Percentiles rank a stretch among this genome's conserved stretches.
Evolutionary conservation across 2,888 invertebrate species (phyloP).

Genomic region (Drosophila diplacantha): DNA sequence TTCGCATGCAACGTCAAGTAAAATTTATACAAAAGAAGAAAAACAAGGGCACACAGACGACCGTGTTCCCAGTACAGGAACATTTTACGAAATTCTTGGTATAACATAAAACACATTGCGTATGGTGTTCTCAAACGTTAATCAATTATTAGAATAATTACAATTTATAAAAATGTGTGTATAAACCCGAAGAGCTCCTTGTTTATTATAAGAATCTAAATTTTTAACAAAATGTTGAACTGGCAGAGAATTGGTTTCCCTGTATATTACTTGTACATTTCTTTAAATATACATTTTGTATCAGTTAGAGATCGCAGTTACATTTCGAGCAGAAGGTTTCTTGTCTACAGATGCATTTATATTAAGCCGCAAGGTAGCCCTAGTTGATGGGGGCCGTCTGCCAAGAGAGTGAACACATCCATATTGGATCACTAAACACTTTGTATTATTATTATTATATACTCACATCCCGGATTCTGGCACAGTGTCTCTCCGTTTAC

Average conservation of each 20-base stretch:
- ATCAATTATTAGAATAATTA: too few relatives aligned
- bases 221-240: too few relatives aligned
- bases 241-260: neutral
- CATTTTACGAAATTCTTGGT: neutral
- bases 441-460: neutral
- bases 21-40: neutral
- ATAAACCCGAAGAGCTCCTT: too few relatives aligned
- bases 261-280: neutral
- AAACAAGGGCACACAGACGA: neutral
- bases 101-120: neutral
- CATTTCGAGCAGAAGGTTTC: neutral
- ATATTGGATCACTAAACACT: neutral
- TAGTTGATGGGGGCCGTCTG: neutral
- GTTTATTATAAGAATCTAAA: too few relatives aligned
- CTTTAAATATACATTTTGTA: too few relatives aligned
- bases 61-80: constrained; percentile 3
- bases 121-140: too few relatives aligned
- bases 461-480: constrained; percentile 10
- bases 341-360: neutral
- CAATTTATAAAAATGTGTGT: too few relatives aligned
- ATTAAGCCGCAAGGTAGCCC: neutral
- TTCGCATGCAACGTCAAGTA: constrained; percentile 26
- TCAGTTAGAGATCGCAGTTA: neutral
- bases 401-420: too few relatives aligned
- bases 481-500: constrained; percentile 1